A percentile compares a stretch with the other conserved stretches of the same genome.
Evolutionary conservation across 2,113 vertebrate species (phyloP).

Genomic region (Sapajus apella): DNA sequence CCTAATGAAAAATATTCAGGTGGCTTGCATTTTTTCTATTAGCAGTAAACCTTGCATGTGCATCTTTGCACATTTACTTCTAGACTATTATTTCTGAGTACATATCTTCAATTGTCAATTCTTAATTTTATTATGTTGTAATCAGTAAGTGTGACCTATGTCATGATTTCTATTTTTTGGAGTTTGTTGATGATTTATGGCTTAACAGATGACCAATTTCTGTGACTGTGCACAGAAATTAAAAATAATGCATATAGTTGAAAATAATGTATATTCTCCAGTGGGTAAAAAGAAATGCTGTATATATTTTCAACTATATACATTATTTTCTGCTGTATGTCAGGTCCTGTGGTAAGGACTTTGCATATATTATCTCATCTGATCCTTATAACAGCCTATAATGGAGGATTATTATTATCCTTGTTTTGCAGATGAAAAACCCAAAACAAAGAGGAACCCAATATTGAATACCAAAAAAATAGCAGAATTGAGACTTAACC

Average conservation of each 20-base stretch:
- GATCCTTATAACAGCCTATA: not conserved
- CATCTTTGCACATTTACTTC: not conserved
- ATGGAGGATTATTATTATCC: not conserved
- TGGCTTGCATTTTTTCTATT: not conserved
- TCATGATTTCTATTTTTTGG: not conserved
- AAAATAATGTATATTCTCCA: not conserved
- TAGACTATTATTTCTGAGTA: not conserved
- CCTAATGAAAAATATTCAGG: not conserved
- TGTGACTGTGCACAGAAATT: not conserved
- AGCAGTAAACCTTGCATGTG: not conserved
- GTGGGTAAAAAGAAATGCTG: not conserved
- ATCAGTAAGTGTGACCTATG: not conserved
- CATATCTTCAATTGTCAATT: not conserved
- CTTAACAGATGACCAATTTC: not conserved
- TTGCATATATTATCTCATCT: not conserved
- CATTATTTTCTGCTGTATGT: not conserved
- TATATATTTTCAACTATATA: too few relatives aligned
- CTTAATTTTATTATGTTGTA: not conserved
- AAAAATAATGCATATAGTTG: too few relatives aligned
- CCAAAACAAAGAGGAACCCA: not conserved
- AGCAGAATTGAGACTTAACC: not conserved
- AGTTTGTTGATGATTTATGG: not conserved
- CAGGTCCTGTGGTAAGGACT: not conserved
- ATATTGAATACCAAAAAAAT: not conserved
- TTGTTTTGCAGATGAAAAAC: not conserved